A percentile compares a stretch with the other conserved stretches of the same genome.
Evolutionary conservation across 2,113 vertebrate species (phyloP).

Genomic region (Corynorhinus townsendii): DNA sequence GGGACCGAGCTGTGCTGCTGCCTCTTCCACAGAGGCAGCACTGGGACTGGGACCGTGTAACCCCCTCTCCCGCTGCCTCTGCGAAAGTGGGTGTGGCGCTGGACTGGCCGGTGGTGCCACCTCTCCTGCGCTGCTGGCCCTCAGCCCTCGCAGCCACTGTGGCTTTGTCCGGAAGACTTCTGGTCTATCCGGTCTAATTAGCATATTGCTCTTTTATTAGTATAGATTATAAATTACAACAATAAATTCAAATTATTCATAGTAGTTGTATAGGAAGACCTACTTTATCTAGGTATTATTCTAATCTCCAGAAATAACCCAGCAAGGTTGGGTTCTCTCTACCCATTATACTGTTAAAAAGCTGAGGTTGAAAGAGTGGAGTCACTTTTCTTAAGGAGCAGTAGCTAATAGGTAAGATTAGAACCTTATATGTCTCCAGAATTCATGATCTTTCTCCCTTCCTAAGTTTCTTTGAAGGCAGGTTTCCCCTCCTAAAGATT

Average conservation of each 20-base stretch:
- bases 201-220: no score
- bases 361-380: neutral
- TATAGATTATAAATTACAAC: neutral
- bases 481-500: neutral
- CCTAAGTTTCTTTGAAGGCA: neutral
- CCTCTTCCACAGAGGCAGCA: no score
- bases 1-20: no score
- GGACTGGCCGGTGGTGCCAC: no score
- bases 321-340: neutral
- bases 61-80: no score
- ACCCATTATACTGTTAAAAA: neutral
- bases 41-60: no score
- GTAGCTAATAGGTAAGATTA: neutral
- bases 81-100: no score
- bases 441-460: neutral
- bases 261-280: neutral
- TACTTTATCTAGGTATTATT: neutral
- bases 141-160: no score
- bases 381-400: neutral
- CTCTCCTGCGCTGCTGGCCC: no score
- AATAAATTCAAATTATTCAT: neutral
- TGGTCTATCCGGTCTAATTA: no score
- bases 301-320: conserved; percentile 9
- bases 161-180: no score
- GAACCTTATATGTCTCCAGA: neutral